Evolutionary conservation across 2,888 invertebrate species (phyloP), one percentile per base, ranked within the genome.

Genomic region (Elaeidobius kamerunicus): DNA sequence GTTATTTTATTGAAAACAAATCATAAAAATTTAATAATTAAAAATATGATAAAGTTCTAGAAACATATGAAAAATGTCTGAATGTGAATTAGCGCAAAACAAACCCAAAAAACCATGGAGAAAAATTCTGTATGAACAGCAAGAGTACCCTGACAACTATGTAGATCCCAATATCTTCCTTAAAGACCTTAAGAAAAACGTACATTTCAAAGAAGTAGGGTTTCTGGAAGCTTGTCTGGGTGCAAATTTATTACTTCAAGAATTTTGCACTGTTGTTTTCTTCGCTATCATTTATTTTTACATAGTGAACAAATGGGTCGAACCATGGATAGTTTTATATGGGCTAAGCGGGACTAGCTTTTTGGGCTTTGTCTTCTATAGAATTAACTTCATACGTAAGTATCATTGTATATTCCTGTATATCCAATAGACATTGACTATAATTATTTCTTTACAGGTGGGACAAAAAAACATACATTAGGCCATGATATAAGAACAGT

Each of bases 101-200:
- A 16, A 60, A 39, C 66, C 66, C 59, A 73, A 69, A 64, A 79
- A 76, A 63, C 75, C 76, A 0, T 95, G 96, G 95, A 81, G 82
- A 61, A 96, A 95, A 75, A 89, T 92, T 66, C 75, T 97, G 14
- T 97, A 95, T 67, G 88, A 90, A 70, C 87, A 91, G 66, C 83
- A 88, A 52, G 86, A 84, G 15, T 88, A 88, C 57, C 88, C 93
- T 0, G 97, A 97, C 72, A 95, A 96, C 72, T 93, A 95, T 68
- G 94, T 94, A 0, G 91, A 94, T 68, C 78, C 79, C 17, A 78
- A 79, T 11, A 83, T 88, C 38, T 97, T 97, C 70, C 75, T 97
- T 1, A 82, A 87, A 65, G 91, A 94, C 60, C 68, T 97, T 15
- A 81, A 80, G 51, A 94, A 86, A 65, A 96, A 96, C 71, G 75